Percentiles rank a stretch among this genome's conserved stretches.
Evolutionary conservation across 1,140 invertebrate genomes (phyloP).

Genomic region (Cylas formicarius): DNA sequence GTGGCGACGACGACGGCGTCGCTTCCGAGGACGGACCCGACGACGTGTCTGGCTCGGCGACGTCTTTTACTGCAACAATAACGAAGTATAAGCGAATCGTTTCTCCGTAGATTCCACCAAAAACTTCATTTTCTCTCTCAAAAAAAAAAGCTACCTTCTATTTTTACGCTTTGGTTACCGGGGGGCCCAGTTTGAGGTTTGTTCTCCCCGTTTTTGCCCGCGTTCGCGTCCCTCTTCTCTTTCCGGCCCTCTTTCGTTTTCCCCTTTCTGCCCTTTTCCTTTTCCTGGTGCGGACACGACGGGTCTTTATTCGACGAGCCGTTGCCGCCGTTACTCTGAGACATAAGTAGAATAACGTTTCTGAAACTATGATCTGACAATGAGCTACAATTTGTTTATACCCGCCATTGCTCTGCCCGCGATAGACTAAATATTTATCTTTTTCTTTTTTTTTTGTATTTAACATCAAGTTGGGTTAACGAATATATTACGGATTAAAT

Average conservation of each 20-base stretch:
- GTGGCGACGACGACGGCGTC: conserved; percentile 4
- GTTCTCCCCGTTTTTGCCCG: conserved; percentile 8
- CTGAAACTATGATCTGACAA: too few relatives aligned
- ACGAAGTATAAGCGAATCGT: neutral
- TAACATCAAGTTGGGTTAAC: too few relatives aligned
- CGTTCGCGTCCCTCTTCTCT: conserved; percentile 9
- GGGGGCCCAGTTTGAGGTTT: conserved; percentile 18
- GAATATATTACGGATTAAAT: too few relatives aligned
- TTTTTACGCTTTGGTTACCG: conserved; percentile 15
- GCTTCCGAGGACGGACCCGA: neutral
- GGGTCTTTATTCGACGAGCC: conserved; percentile 16
- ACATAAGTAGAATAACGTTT: too few relatives aligned
- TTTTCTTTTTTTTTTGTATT: too few relatives aligned
- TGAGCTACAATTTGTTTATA: too few relatives aligned
- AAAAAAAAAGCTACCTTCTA: conserved; percentile 16
- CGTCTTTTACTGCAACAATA: too few relatives aligned
- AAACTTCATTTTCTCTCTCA: neutral
- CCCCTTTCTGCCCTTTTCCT: conserved; percentile 23
- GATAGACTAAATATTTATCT: too few relatives aligned
- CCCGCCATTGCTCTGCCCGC: too few relatives aligned
- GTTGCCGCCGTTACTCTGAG: conserved; percentile 15
- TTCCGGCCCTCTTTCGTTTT: conserved; percentile 21
- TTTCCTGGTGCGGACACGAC: conserved; percentile 23
- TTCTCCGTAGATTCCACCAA: neutral
- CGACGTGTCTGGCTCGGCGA: neutral